phyloP scores from a whole-genome alignment of 1,140 invertebrate genomes.

The Akabosia matsudoensis region DNA sequence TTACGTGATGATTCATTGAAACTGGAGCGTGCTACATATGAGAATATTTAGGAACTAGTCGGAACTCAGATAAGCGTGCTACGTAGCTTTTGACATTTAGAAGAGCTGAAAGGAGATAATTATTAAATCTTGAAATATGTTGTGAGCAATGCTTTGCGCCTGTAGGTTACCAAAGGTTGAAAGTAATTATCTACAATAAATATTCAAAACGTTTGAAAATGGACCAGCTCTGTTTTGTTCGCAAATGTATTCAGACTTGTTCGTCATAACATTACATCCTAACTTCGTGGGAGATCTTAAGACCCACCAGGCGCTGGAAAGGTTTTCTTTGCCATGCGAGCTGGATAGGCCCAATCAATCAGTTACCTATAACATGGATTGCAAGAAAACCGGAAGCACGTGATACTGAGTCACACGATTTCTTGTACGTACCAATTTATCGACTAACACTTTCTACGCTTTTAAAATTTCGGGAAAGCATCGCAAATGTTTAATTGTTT shows the following conservation, averaged over 20 bases:
- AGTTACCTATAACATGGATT: no score
- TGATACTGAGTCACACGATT: no score
- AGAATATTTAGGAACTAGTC: not conserved
- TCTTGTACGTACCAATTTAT: no score
- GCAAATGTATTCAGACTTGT: not conserved
- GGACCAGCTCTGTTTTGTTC: not conserved
- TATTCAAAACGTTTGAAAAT: no score
- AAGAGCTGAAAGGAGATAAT: not conserved
- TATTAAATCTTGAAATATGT: slow-evolving; percentile 21
- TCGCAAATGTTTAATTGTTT: no score
- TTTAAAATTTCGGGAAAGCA: no score
- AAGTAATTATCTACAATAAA: no score
- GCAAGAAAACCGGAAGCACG: no score
- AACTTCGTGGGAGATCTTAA: slow-evolving; percentile 1
- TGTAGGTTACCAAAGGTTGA: no score
- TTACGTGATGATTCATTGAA: slow-evolving; percentile 5
- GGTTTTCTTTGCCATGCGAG: no score
- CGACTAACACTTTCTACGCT: no score
- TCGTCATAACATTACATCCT: not conserved
- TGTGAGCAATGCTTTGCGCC: not conserved
- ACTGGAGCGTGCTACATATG: not conserved
- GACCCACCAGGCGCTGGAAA: not conserved
- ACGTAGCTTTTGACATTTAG: not conserved
- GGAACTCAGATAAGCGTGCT: not conserved
- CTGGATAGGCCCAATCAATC: no score